Conservation (phyloP, 2,113 vertebrate species). For the Isichthys henryi region DNA sequence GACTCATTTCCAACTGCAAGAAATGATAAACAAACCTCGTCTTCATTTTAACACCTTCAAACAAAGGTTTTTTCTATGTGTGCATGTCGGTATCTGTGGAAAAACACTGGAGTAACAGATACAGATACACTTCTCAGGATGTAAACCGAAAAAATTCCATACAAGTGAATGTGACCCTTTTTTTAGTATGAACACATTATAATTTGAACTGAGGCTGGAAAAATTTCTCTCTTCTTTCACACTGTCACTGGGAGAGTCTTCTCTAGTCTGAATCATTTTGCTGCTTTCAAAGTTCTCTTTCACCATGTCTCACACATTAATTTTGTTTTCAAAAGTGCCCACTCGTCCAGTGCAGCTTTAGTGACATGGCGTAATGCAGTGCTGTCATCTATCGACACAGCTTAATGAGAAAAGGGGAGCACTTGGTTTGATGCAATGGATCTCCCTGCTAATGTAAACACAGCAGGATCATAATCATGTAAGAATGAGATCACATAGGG, state of each 20-base stretch:
- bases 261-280: neutral
- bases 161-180: neutral
- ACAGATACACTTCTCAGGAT: neutral
- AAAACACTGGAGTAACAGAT: neutral
- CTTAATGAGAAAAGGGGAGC: neutral
- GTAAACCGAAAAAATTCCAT: neutral
- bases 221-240: neutral
- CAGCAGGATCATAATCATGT: neutral
- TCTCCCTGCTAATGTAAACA: neutral
- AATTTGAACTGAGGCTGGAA: neutral
- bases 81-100: neutral
- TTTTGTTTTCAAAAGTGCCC: neutral
- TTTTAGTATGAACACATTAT: neutral
- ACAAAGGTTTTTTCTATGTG: neutral
- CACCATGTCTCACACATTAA: neutral
- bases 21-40: neutral
- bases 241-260: neutral
- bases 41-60: neutral
- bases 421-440: neutral
- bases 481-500: neutral
- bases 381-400: neutral
- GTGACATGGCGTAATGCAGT: neutral
- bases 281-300: neutral
- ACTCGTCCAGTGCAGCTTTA: neutral
- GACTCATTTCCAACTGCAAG: neutral